Evolutionary conservation across 2,797 vertebrate genomes (phyloP).

Genomic region (Acropternis orthonyx): DNA sequence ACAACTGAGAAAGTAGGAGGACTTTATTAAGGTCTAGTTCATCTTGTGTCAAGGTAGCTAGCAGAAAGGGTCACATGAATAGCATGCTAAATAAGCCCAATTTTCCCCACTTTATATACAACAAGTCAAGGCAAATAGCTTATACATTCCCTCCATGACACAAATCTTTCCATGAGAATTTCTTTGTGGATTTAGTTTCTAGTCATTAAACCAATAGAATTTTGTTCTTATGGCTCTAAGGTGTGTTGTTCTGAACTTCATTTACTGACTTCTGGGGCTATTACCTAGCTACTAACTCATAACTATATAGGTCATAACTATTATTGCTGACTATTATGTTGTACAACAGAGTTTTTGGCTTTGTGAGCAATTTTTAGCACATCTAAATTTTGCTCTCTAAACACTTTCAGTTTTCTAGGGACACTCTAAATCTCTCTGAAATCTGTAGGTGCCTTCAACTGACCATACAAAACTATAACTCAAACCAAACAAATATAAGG

Average conservation of each 20-base stretch:
- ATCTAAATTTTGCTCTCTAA: background rate
- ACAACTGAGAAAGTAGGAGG: background rate
- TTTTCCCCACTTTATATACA: background rate
- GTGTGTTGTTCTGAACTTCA: background rate
- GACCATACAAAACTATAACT: background rate
- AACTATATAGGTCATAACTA: background rate
- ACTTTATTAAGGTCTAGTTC: background rate
- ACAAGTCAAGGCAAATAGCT: background rate
- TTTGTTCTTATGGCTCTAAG: background rate
- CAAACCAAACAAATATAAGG: background rate
- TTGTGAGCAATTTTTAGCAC: background rate
- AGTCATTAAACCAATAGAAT: background rate
- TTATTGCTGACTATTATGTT: background rate
- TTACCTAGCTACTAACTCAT: background rate
- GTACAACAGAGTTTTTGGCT: background rate
- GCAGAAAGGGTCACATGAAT: background rate
- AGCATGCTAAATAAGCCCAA: background rate
- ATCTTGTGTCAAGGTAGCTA: background rate
- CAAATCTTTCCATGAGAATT: background rate
- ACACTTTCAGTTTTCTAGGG: background rate
- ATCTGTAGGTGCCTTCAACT: background rate
- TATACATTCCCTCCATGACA: background rate
- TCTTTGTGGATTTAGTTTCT: background rate
- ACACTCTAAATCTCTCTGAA: background rate
- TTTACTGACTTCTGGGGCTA: background rate